phyloP scores from a whole-genome alignment of 2,113 vertebrate genomes.

The Ammodytes marinus region DNA sequence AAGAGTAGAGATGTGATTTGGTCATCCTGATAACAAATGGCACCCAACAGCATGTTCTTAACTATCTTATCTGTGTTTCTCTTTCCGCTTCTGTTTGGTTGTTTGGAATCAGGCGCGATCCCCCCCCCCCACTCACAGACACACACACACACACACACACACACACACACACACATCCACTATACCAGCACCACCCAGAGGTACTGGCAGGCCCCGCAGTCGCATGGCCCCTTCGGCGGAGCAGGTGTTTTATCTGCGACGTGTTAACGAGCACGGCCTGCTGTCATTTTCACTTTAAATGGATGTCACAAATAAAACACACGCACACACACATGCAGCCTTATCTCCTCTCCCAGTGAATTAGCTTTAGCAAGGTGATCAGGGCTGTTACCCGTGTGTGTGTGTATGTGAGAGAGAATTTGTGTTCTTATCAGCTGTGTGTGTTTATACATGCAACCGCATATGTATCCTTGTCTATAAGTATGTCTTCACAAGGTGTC shows the following conservation, averaged over 20 bases:
- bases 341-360: conserved; percentile 48
- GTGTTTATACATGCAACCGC: not conserved
- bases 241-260: conserved; percentile 81
- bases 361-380: conserved; percentile 67
- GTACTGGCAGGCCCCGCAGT: conserved; percentile 71
- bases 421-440: not conserved
- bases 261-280: conserved; percentile 83
- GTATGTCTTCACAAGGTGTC: conserved; percentile 14
- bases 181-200: conserved; percentile 65
- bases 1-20: conserved; percentile 73
- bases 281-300: conserved; percentile 82
- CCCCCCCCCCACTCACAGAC: conserved; percentile 13
- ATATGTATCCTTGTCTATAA: conserved; percentile 12
- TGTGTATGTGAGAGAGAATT: not conserved
- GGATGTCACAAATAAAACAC: conserved; percentile 79
- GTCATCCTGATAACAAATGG: conserved; percentile 66
- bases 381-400: conserved; percentile 24
- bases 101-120: conserved; percentile 52
- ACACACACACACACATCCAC: conserved; percentile 34
- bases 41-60: conserved; percentile 58
- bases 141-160: conserved; percentile 33
- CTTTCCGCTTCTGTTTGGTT: conserved; percentile 43
- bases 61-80: conserved; percentile 50
- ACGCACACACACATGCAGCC: conserved; percentile 47
- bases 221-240: conserved; percentile 74